Conservation (phyloP, 1,140 invertebrate species). For the Diprion similis region DNA sequence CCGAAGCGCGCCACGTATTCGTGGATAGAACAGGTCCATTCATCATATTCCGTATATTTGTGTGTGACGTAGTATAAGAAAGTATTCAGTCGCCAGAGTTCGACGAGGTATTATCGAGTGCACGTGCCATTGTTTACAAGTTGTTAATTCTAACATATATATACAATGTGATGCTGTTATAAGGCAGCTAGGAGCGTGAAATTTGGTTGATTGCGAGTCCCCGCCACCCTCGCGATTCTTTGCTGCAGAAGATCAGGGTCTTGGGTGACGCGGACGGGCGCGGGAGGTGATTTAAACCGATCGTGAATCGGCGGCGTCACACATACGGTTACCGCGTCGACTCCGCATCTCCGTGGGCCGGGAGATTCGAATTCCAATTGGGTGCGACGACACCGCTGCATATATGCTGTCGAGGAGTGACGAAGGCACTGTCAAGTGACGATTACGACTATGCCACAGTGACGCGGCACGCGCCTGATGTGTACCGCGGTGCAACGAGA, state of each 20-base stretch:
- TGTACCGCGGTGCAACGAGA: neutral
- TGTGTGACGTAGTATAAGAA: no score
- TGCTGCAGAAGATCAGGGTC: neutral
- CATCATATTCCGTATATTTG: no score
- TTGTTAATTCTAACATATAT: neutral
- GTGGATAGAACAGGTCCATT: no score
- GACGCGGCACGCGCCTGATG: neutral
- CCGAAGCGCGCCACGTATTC: no score
- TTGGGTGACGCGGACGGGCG: neutral
- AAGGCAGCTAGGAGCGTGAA: neutral
- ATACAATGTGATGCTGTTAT: neutral
- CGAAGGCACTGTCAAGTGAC: neutral
- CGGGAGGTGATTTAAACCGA: neutral
- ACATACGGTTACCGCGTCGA: neutral
- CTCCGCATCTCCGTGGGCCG: neutral
- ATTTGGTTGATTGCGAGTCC: neutral
- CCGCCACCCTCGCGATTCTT: neutral
- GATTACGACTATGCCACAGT: neutral
- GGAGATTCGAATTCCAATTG: neutral
- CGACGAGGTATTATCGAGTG: neutral
- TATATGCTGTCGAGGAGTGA: neutral
- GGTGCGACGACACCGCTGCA: neutral
- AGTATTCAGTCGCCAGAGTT: neutral
- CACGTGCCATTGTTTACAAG: neutral
- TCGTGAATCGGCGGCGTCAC: constrained; percentile 1